Evolutionary conservation across 2,797 vertebrate genomes (phyloP), one percentile per base, ranked within the genome.

Genomic region (Decapterus maruadsi): DNA sequence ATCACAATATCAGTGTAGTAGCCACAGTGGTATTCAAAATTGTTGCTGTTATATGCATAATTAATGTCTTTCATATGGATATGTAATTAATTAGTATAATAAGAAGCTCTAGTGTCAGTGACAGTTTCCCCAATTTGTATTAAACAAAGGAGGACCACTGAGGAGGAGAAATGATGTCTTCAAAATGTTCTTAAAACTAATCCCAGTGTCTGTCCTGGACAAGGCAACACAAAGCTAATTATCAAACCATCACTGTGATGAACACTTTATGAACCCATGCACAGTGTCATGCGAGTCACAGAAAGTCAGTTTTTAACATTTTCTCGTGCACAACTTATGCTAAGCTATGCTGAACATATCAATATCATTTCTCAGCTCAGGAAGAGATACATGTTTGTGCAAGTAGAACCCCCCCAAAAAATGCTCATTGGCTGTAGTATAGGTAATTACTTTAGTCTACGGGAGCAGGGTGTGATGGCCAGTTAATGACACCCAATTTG

Each of bases 401-500:
- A 14, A 20, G 40, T 57, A 19, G 9, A 48, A 40, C 11, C 50
- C n/a, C n/a, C n/a, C n/a, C 16, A 3, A 68, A 53, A 65, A 56
- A 55, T 61, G 29, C 13, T 65, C 64, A 31, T 29, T 68, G 31
- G 34, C 54, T 11, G 13, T 17, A 7, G 19, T 11, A 67, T 9
- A 42, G 65, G 81, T 77, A 54, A 67, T 72, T 61, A 31, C 8
- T 59, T 31, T 1, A 6, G 45, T 38, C 12, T 51, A 14, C 20
- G 13, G 45, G 31, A 66, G 40, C 55, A 67, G 60, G 22, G 31
- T 60, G 36, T 68, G 53, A 65, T 81, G 63, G 45, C 48, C 61
- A 78, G 56, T 72, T 87, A 78, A 89, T 81, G 81, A 81, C 40
- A 66, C 54, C 74, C 51, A 72, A 75, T 86, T 78, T 83, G 38